Evolutionary conservation across 2,113 vertebrate species (phyloP), one percentile per base, ranked within the genome.

Genomic region (Hypanus sabinus): DNA sequence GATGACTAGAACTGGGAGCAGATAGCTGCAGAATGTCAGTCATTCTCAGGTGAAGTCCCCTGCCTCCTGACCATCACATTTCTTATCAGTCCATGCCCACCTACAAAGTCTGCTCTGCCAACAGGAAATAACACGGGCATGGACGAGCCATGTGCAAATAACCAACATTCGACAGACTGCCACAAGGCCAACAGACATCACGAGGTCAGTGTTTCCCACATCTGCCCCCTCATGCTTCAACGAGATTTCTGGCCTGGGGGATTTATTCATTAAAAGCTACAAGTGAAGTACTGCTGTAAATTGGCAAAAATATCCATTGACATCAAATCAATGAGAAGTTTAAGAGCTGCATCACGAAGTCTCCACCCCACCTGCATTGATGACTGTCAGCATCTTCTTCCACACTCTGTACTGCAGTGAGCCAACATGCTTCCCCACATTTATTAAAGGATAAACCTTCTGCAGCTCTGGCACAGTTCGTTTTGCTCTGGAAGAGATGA

Each of bases 401-500:
- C 80, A 83, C 80, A 46, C 46, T 46, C 38, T 83, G 80, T 46
- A 46, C 46, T 46, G 46, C 46, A 46, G 46, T 1, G 46, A 46
- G 46, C 46, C 46, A 46, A 46, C 46, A 46, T 46, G 46, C 46
- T 46, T 46, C 46, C 46, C 46, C 46, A 46, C 46, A 46, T 83
- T 83, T 55, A 83, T 83, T 83, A 83, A 83, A 83, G 80, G 46
- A 38, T 55, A 83, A 83, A 83, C 80, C 38, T 83, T 27, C 80
- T 83, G 80, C 22, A 46, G 46, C 80, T 83, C 80, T 83, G 80
- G 80, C 20, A 83, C 38, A 27, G 80, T 55, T 83, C 22, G 80
- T 38, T 83, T 55, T 46, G 46, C 38, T 83, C 80, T 83, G 80
- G 27, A 83, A 83, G 38, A 83, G 80, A 46, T 24, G 80, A 57